These are phyloP conservation scores for Mantis religiosa DNA, from an alignment of 2,888 invertebrate species.

Conservation along the genomic window DNA sequence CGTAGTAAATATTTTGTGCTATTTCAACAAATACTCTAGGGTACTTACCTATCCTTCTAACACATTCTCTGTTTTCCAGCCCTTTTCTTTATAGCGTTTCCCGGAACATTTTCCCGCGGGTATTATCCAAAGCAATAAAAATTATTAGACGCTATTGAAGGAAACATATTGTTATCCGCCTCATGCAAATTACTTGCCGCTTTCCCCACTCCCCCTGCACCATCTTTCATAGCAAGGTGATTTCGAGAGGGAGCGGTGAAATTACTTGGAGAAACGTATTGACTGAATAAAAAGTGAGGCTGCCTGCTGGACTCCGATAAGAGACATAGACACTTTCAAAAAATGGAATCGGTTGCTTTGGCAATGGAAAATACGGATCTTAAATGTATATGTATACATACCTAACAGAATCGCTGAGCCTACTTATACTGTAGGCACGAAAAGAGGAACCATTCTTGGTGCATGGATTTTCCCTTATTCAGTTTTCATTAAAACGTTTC, in stretches of 20 bases:
- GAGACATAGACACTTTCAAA: neutral
- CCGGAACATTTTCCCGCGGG: neutral
- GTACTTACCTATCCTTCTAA: neutral
- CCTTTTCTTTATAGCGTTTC: neutral
- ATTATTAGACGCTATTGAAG: conserved; percentile 14
- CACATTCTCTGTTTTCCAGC: neutral
- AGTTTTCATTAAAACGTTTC: too few species aligned
- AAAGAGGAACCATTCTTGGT: neutral
- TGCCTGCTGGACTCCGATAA: conserved; percentile 15
- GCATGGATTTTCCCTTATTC: too few species aligned
- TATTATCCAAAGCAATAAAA: neutral
- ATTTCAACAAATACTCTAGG: neutral
- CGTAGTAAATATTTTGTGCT: neutral
- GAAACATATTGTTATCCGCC: conserved; percentile 13
- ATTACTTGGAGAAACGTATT: neutral
- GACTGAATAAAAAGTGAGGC: conserved; percentile 9
- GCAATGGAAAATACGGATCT: neutral
- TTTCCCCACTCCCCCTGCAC: neutral
- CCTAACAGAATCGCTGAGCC: neutral
- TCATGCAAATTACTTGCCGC: neutral
- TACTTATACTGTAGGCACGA: neutral
- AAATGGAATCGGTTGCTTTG: conserved; percentile 2
- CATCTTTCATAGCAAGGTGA: neutral
- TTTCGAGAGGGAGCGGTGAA: neutral
- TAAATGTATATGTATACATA: neutral